These are phyloP conservation scores for Onthophagus sagittarius DNA, from an alignment of 2,888 invertebrate species.

Conservation along the genomic window DNA sequence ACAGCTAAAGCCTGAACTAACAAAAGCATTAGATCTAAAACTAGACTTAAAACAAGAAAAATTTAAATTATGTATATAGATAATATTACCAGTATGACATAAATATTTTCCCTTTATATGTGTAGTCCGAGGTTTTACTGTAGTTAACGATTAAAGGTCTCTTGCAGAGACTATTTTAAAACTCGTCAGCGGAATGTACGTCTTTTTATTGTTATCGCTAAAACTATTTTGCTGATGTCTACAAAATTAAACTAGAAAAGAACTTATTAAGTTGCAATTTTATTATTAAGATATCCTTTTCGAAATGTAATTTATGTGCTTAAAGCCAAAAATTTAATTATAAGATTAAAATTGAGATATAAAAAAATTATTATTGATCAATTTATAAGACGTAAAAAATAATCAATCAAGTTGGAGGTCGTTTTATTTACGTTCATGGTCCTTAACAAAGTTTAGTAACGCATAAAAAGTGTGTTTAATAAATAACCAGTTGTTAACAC, in stretches of 20 bases:
- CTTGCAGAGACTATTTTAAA: background rate
- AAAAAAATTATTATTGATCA: background rate
- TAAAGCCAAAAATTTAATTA: too few species aligned
- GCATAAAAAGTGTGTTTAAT: background rate
- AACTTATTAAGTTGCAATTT: too few species aligned
- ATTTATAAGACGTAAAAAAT: background rate
- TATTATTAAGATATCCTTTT: too few species aligned
- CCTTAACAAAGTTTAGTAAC: background rate
- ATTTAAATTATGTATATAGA: too few species aligned
- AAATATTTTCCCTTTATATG: too few species aligned
- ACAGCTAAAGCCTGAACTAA: too few species aligned
- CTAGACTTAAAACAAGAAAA: too few species aligned
- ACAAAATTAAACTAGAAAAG: background rate
- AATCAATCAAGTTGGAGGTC: background rate
- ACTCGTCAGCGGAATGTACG: background rate
- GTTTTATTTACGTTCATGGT: background rate
- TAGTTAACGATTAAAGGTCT: background rate
- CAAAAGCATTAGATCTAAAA: too few species aligned
- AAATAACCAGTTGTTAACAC: background rate
- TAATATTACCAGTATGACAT: too few species aligned
- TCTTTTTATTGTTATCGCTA: background rate
- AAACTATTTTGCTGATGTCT: background rate
- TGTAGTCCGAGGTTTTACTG: too few species aligned
- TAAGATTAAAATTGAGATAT: too few species aligned
- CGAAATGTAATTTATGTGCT: too few species aligned